A percentile compares a stretch with the other conserved stretches of the same genome.
phyloP scores from a whole-genome alignment of 2,113 vertebrate genomes.

The Stercorarius parasiticus region DNA sequence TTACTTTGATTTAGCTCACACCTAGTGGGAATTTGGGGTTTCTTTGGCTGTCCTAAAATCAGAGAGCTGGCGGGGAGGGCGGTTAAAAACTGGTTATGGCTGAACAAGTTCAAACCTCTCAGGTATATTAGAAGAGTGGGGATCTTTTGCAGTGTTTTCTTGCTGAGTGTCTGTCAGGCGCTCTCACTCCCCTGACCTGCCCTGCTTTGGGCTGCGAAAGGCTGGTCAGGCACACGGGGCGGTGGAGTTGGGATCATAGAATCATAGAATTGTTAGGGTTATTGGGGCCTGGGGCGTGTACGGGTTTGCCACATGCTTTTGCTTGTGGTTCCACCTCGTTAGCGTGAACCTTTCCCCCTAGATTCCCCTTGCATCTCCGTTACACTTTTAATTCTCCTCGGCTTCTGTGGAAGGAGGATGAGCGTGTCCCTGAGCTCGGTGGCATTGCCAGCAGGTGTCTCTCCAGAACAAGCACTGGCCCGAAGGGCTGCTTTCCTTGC shows the following conservation, averaged over 20 bases:
- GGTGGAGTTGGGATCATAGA: neutral
- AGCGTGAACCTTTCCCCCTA: neutral
- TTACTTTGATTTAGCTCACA: neutral
- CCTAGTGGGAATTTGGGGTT: neutral
- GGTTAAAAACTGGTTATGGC: neutral
- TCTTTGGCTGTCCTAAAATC: neutral
- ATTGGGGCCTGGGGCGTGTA: too few relatives aligned
- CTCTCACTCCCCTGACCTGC: rapidly evolving
- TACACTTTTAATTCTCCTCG: neutral
- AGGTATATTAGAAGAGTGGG: rapidly evolving
- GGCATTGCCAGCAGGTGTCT: neutral
- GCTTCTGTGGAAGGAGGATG: neutral
- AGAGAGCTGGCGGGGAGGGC: neutral
- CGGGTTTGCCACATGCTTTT: neutral
- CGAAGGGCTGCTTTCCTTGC: neutral
- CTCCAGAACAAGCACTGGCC: neutral
- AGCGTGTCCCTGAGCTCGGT: rapidly evolving
- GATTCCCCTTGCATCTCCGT: neutral
- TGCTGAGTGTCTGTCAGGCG: neutral
- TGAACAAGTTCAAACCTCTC: neutral
- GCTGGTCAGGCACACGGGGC: neutral
- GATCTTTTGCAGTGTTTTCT: neutral
- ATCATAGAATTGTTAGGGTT: too few relatives aligned
- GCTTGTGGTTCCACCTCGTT: neutral
- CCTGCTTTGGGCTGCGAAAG: too few relatives aligned